Percentiles rank a stretch among this genome's conserved stretches.
Evolutionary conservation across 2,113 vertebrate genomes (phyloP).

Genomic region (Cairina moschata): DNA sequence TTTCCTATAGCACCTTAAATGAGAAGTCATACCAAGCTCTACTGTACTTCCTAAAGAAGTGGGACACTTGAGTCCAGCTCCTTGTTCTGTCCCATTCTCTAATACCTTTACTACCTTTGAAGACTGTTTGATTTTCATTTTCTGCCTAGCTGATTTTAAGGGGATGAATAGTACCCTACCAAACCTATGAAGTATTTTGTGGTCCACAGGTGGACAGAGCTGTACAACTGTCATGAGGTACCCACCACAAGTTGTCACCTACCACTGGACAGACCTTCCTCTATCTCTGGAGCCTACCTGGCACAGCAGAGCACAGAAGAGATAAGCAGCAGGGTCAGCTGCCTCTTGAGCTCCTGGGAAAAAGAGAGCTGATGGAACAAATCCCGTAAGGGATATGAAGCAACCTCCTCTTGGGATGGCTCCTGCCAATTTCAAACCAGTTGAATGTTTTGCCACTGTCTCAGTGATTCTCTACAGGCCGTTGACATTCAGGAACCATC

Average conservation of each 20-base stretch:
- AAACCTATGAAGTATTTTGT: background rate
- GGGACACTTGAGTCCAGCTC: background rate
- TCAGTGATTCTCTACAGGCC: background rate
- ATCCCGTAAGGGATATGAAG: background rate
- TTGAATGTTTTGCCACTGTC: background rate
- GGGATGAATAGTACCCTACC: background rate
- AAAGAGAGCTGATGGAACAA: background rate
- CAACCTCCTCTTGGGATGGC: background rate
- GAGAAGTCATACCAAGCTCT: background rate
- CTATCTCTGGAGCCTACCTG: background rate
- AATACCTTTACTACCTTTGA: background rate
- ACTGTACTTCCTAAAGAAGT: background rate
- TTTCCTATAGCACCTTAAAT: background rate
- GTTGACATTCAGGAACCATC: background rate
- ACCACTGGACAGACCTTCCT: background rate
- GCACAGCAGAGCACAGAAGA: background rate
- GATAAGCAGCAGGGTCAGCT: background rate
- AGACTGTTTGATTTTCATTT: background rate
- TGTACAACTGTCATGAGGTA: background rate
- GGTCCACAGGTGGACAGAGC: background rate
- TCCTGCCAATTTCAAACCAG: background rate
- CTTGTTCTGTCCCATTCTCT: background rate
- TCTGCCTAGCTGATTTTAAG: background rate
- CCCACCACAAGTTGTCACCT: background rate
- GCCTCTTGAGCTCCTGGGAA: background rate